A percentile compares a stretch with the other conserved stretches of the same genome.
Evolutionary conservation across 2,888 invertebrate species (phyloP).

Genomic region (Trichogramma evanescens): DNA sequence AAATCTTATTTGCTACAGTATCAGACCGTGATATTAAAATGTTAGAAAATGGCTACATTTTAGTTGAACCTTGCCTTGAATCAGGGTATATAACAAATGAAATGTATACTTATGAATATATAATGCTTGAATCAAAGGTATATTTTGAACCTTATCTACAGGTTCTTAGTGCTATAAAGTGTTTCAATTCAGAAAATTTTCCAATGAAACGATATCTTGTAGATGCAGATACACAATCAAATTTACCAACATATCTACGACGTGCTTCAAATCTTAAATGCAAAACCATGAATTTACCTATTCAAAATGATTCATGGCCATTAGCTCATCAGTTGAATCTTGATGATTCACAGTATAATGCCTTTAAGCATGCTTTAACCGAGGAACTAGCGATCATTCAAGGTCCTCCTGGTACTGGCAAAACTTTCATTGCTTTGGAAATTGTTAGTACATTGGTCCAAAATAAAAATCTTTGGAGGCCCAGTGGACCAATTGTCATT

Average conservation of each 20-base stretch:
- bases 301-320: not conserved
- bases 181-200: not conserved
- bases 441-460: not conserved
- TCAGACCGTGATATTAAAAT: not conserved
- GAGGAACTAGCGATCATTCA: slow-evolving; percentile 10
- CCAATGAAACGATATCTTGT: not conserved
- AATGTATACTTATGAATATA: not conserved
- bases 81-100: not conserved
- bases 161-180: not conserved
- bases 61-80: not conserved
- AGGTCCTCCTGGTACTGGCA: slow-evolving; percentile 13
- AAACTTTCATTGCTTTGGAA: slow-evolving; percentile 10
- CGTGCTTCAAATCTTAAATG: not conserved
- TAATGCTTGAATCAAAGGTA: not conserved
- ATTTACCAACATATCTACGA: not conserved
- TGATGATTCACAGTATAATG: slow-evolving; percentile 3
- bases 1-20: not conserved
- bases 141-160: not conserved
- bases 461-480: not conserved
- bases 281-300: not conserved
- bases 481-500: slow-evolving; percentile 8
- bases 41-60: not conserved
- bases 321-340: not conserved
- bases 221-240: not conserved
- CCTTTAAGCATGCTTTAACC: slow-evolving; percentile 8